Conservation (phyloP, 2,797 vertebrate genomes). For the Chlorospingus flavigularis region DNA sequence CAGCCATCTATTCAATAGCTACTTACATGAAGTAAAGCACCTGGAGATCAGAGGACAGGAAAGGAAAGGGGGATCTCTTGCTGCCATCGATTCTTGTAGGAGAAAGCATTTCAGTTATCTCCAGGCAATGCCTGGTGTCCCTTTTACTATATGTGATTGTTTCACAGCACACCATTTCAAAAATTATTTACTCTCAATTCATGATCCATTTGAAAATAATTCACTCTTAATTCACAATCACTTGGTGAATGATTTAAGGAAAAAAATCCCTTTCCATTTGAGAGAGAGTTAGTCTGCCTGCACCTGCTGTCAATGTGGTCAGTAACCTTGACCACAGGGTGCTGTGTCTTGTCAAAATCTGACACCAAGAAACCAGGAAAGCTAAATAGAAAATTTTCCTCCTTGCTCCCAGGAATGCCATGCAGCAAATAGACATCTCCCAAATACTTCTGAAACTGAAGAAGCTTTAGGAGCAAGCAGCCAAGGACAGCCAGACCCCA, state of each 20-base stretch:
- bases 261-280: not conserved
- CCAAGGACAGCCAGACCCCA: not conserved
- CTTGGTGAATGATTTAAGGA: not conserved
- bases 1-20: not conserved
- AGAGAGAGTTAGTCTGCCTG: not conserved
- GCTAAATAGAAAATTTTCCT: not conserved
- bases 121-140: not conserved
- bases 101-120: not conserved
- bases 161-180: not conserved
- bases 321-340: not conserved
- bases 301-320: not conserved
- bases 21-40: rapidly evolving
- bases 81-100: not conserved
- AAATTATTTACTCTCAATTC: not conserved
- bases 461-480: not conserved
- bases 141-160: not conserved
- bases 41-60: not conserved
- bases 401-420: not conserved
- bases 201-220: not conserved
- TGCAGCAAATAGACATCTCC: not conserved
- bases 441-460: not conserved
- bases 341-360: not conserved
- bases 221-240: not conserved
- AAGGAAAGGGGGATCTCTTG: not conserved
- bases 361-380: not conserved